Conservation (phyloP, 2,113 vertebrate genomes). For the Stegastes partitus region DNA sequence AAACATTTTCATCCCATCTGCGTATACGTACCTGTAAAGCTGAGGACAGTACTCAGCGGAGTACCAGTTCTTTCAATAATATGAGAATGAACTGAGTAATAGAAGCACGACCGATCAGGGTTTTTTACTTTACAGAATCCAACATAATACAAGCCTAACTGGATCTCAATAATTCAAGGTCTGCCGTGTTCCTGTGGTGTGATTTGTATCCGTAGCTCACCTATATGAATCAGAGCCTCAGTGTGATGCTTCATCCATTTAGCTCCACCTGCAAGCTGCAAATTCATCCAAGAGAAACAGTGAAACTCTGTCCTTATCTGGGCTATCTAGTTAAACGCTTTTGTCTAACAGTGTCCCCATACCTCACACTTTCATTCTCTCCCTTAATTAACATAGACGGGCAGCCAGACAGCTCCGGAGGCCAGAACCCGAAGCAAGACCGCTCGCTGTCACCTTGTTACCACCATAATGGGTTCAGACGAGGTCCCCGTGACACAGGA, state of each 20-base stretch:
- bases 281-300: constrained; percentile 27
- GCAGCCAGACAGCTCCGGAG: constrained; percentile 69
- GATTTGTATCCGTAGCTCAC: constrained; percentile 34
- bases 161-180: constrained; percentile 33
- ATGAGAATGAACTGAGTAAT: neutral
- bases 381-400: constrained; percentile 77
- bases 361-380: constrained; percentile 52
- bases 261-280: constrained; percentile 39
- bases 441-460: constrained; percentile 77
- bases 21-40: neutral
- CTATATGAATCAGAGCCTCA: constrained; percentile 19
- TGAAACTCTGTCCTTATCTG: constrained; percentile 22
- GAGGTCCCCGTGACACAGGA: constrained; percentile 58
- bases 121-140: constrained; percentile 7
- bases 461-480: constrained; percentile 74
- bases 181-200: constrained; percentile 17
- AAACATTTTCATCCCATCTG: neutral
- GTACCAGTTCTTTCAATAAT: constrained; percentile 20
- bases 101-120: neutral
- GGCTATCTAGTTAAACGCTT: constrained; percentile 63
- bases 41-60: neutral
- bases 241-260: constrained; percentile 30
- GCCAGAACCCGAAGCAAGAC: constrained; percentile 60
- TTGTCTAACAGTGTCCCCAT: constrained; percentile 59
- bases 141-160: neutral